These are phyloP conservation scores for Drosophila silvestris DNA, from an alignment of 2,888 invertebrate genomes.

Conservation along the genomic window DNA sequence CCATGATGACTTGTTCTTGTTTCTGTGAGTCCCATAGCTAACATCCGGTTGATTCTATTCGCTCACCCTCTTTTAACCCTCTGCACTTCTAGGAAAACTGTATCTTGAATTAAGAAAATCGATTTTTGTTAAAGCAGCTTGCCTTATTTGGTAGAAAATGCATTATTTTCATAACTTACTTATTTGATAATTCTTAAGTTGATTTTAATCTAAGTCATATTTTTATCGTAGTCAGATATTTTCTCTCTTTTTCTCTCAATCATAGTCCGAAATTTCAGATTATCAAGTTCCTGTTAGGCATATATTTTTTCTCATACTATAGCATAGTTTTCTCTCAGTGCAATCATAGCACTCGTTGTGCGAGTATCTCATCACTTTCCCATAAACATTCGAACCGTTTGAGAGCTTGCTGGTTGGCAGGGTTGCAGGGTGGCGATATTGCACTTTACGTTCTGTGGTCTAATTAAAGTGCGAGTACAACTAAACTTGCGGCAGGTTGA, in stretches of 20 bases:
- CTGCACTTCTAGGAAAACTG: not conserved
- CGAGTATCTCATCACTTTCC: constrained; percentile 78
- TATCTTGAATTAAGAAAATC: not conserved
- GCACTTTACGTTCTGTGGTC: constrained; percentile 81
- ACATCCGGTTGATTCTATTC: not conserved
- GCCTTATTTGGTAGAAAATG: fast-evolving
- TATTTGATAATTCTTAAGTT: not conserved
- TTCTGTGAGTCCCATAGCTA: constrained; percentile 12
- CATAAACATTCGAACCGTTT: constrained; percentile 68
- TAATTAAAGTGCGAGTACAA: constrained; percentile 80
- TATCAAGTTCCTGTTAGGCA: fast-evolving
- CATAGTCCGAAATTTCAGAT: not conserved
- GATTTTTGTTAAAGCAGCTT: not conserved
- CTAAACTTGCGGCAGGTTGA: constrained; percentile 68
- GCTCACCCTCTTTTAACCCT: not conserved
- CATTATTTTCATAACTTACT: not conserved
- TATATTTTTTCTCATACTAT: not conserved
- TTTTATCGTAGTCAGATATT: not conserved
- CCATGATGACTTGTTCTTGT: constrained; percentile 73
- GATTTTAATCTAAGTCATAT: not conserved
- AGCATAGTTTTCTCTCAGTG: not conserved
- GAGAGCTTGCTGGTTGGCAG: constrained; percentile 3
- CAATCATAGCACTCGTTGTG: constrained; percentile 16
- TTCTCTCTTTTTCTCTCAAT: not conserved
- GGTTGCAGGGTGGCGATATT: constrained; percentile 65